Conservation (phyloP, 1,140 invertebrate genomes). For the Drosophila melanogaster region Release_6_plus_ISO1_MT NT_037436.4:1583001-1583500, state of each 20-base stretch:
- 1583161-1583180: background rate
- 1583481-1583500: constrained; percentile 42
- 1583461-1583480: constrained; percentile 45
- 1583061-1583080: background rate
- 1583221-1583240: too few species aligned
- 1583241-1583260: too few species aligned
- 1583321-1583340: constrained; percentile 37
- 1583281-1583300: background rate
- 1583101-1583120: constrained; percentile 10
- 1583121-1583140: constrained; percentile 1
- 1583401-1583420: constrained; percentile 33
- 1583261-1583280: background rate
- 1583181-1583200: background rate
- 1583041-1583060: constrained; percentile 10
- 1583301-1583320: constrained; percentile 31
- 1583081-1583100: background rate
- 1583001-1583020: background rate
- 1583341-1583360: constrained; percentile 6
- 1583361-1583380: constrained; percentile 31
- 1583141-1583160: background rate
- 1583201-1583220: background rate
- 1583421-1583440: constrained; percentile 5
- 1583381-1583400: constrained; percentile 7
- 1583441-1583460: constrained; percentile 14
- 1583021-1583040: background rate